Evolutionary conservation across 2,888 invertebrate species (phyloP).

Genomic region (Lycophotia porphyrea): DNA sequence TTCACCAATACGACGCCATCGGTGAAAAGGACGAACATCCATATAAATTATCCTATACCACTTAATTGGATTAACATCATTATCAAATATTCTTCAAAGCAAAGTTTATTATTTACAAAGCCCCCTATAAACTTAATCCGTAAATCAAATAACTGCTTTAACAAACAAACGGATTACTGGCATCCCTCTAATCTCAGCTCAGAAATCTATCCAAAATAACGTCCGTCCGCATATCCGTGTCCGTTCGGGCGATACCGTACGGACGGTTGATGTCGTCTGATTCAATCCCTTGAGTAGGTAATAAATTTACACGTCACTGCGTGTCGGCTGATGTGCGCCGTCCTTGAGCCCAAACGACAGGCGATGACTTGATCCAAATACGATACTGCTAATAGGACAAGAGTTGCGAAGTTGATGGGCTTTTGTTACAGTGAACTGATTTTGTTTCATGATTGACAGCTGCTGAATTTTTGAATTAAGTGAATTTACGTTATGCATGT

Average conservation of each 20-base stretch:
- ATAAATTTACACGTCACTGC: conserved; percentile 54
- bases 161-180: conserved; percentile 9
- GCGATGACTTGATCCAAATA: conserved; percentile 40
- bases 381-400: conserved; percentile 30
- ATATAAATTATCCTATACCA: neutral
- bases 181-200: conserved; percentile 33
- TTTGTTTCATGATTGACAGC: neutral
- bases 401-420: neutral
- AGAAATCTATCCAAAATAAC: conserved; percentile 38
- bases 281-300: conserved; percentile 49
- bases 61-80: neutral
- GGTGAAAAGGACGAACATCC: too few relatives aligned
- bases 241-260: conserved; percentile 29
- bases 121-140: neutral
- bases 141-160: conserved; percentile 13
- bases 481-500: neutral
- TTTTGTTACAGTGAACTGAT: neutral
- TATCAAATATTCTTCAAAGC: neutral
- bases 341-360: conserved; percentile 22
- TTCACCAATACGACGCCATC: neutral
- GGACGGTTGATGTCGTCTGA: conserved; percentile 38
- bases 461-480: neutral
- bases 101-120: neutral
- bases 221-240: conserved; percentile 32
- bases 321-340: conserved; percentile 37